Conservation (phyloP, 2,113 vertebrate genomes). For the Fulica atra region DNA sequence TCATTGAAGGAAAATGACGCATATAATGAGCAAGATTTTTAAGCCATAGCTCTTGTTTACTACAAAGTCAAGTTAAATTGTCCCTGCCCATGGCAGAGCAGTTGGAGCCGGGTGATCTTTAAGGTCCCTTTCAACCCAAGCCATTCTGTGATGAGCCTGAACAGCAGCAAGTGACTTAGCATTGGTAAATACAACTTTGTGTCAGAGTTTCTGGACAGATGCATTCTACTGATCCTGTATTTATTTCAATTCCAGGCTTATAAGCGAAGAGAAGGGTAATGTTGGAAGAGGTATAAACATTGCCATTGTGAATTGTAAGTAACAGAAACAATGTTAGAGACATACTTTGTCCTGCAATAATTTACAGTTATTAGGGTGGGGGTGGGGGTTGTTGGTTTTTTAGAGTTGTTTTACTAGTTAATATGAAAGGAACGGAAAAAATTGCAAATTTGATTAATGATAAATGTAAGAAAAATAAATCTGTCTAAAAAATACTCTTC, state of each 20-base stretch:
- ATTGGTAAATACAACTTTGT: neutral
- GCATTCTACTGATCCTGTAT: neutral
- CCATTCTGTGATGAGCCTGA: neutral
- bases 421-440: neutral
- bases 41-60: neutral
- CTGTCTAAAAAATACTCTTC: neutral
- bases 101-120: too few species aligned
- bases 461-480: neutral
- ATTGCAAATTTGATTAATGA: neutral
- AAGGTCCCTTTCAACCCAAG: too few species aligned
- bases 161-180: neutral
- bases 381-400: neutral
- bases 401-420: neutral
- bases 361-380: neutral
- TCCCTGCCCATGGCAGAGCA: too few species aligned
- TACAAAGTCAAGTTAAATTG: neutral
- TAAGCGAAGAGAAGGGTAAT: constrained; percentile 44
- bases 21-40: neutral
- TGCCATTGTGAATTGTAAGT: constrained; percentile 77
- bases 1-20: neutral
- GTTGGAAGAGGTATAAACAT: constrained; percentile 78
- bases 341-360: neutral
- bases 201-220: neutral
- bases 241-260: constrained; percentile 68
- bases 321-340: neutral